Conservation (phyloP, 2,888 invertebrate species). For the Oligia latruncula region DNA sequence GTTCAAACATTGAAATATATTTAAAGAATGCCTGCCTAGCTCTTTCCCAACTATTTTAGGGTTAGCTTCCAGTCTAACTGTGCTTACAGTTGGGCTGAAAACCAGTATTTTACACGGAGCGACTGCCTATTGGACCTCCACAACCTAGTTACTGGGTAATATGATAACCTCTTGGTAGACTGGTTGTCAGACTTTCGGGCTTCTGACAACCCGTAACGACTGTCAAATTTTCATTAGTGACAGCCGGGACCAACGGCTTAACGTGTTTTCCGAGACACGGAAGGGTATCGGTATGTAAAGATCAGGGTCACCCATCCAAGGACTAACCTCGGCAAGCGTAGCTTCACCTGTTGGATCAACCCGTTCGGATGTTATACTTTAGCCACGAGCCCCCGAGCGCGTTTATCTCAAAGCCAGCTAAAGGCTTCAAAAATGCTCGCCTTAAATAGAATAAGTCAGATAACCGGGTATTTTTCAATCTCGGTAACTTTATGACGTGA, state of each 20-base stretch:
- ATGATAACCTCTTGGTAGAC: not conserved
- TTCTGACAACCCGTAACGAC: not conserved
- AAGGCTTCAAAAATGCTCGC: not conserved
- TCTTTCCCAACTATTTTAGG: not conserved
- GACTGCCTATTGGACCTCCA: not conserved
- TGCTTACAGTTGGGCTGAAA: not conserved
- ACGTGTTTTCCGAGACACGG: not conserved
- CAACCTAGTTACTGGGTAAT: not conserved
- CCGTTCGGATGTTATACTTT: not conserved
- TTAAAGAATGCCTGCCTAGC: too few relatives aligned
- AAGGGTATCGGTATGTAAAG: not conserved
- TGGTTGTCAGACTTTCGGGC: not conserved
- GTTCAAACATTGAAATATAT: too few relatives aligned
- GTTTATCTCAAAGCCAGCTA: not conserved
- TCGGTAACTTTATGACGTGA: conserved; percentile 46
- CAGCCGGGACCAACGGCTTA: not conserved
- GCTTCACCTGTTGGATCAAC: not conserved
- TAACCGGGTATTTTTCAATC: conserved; percentile 49
- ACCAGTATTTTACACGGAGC: not conserved
- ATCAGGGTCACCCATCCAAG: too few relatives aligned
- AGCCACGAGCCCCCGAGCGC: not conserved
- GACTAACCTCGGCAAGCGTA: not conserved
- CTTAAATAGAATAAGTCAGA: conserved; percentile 23
- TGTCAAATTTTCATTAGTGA: not conserved
- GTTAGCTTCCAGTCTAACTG: not conserved